Evolutionary conservation across 2,888 invertebrate genomes (phyloP), one percentile per base, ranked within the genome.

Genomic region (Theretra japonica): DNA sequence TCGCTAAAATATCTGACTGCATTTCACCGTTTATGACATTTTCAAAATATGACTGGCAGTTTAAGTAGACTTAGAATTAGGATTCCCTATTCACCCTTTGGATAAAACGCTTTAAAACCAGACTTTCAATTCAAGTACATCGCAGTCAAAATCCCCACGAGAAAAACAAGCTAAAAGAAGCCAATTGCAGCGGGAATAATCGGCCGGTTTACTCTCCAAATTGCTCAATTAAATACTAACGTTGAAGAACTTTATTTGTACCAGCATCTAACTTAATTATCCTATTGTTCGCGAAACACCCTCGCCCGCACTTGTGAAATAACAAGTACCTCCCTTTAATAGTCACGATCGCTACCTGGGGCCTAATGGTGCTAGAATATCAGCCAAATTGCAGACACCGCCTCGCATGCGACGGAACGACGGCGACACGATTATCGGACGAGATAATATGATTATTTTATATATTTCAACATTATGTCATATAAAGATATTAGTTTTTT

Each of bases 331-430:
- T 80, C 75, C 73, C 73, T 72, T 79, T 79, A 81, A 79, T 81
- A 84, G 83, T 85, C 86, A 86, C 85, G 86, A 85, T 73, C 73
- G 80, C 81, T 83, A 82, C 85, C 82, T 79, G 80, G 68, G 80
- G 82, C 82, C 76, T 81, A 82, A 83, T 83, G 77, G 80, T 76
- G 79, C 75, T 79, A 70, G 69, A 81, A 79, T 75, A 73, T 71
- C 74, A 72, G 73, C 77, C 75, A 80, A 81, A 81, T 81, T 78
- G 76, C 75, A 78, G 57, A 69, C 70, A 50, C 60, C 48, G 41
- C 48, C 56, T 17, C 68, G 70, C 19, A 65, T 25, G 21, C 11
- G 23, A 23, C 50, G 68, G 48, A 5, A 58, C 68, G 56, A 11
- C 50, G 11, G 25, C 33, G n/a, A 68, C 41, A 65, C 25, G 65